phyloP scores from a whole-genome alignment of 2,113 vertebrate genomes.

The Catharus bicknelli region DNA sequence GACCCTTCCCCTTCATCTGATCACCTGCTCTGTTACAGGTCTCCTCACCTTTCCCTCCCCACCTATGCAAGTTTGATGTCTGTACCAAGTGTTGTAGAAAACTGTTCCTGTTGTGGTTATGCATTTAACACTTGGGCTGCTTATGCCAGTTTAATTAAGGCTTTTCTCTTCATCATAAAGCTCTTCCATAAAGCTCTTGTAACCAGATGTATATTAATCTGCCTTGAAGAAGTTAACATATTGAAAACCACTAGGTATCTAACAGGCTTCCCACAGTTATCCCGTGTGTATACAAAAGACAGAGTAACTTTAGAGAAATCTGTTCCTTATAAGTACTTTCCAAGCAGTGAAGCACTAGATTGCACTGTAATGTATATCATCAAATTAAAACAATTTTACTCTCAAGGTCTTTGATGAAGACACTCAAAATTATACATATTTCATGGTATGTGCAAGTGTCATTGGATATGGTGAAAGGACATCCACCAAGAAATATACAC shows the following conservation, averaged over 20 bases:
- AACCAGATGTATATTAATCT: not conserved
- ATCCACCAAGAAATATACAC: not conserved
- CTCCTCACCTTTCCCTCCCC: not conserved
- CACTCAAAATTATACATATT: not conserved
- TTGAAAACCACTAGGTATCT: not conserved
- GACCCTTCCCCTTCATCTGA: not conserved
- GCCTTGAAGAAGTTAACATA: not conserved
- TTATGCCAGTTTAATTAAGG: not conserved
- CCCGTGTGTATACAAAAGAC: not conserved
- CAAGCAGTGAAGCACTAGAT: not conserved
- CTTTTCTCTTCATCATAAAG: not conserved
- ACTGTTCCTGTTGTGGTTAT: not conserved
- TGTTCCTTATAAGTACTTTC: not conserved
- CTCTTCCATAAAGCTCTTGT: not conserved
- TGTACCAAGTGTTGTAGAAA: not conserved
- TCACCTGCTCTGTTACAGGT: not conserved
- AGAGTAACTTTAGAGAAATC: not conserved
- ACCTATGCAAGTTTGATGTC: not conserved
- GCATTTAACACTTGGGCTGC: not conserved
- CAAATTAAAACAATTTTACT: not conserved
- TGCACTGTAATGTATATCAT: not conserved
- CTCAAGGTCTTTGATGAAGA: not conserved
- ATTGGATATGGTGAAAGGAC: slow-evolving; percentile 6
- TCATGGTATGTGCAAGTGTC: not conserved
- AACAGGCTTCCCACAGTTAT: not conserved